Conservation (phyloP, 2,888 invertebrate genomes). For the Heteromurus nitidus region DNA sequence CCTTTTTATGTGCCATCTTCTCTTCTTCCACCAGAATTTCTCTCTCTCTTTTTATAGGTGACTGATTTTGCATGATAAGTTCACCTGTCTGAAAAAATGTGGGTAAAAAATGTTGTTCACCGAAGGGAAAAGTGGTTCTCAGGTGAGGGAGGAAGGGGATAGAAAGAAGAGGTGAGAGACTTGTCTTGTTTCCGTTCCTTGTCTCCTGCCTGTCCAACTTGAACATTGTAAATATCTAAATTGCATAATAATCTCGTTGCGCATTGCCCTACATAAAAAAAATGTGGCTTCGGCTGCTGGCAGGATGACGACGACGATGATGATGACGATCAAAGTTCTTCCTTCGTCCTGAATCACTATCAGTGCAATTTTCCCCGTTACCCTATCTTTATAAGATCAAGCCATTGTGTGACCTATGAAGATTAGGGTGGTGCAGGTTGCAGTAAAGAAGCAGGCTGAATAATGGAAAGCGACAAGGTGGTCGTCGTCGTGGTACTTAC, state of each 20-base stretch:
- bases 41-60: background rate
- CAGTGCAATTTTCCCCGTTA: background rate
- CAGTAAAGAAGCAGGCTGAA: too few species aligned
- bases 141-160: background rate
- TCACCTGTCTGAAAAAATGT: conserved; percentile 14
- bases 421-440: too few species aligned
- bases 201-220: background rate
- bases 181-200: conserved; percentile 16
- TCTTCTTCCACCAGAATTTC: background rate
- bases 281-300: too few species aligned
- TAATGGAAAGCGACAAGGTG: too few species aligned
- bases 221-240: conserved; percentile 43
- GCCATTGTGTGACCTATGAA: too few species aligned
- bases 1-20: background rate
- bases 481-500: too few species aligned
- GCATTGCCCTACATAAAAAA: conserved; percentile 8
- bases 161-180: background rate
- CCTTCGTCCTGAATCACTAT: too few species aligned
- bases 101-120: conserved; percentile 27
- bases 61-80: conserved; percentile 28
- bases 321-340: too few species aligned
- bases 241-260: conserved; percentile 56
- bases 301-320: too few species aligned
- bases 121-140: conserved; percentile 4
- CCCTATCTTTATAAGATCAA: background rate